A percentile compares a stretch with the other conserved stretches of the same genome.
Evolutionary conservation across 2,113 vertebrate species (phyloP).

Genomic region (Anser brachyrhynchus): DNA sequence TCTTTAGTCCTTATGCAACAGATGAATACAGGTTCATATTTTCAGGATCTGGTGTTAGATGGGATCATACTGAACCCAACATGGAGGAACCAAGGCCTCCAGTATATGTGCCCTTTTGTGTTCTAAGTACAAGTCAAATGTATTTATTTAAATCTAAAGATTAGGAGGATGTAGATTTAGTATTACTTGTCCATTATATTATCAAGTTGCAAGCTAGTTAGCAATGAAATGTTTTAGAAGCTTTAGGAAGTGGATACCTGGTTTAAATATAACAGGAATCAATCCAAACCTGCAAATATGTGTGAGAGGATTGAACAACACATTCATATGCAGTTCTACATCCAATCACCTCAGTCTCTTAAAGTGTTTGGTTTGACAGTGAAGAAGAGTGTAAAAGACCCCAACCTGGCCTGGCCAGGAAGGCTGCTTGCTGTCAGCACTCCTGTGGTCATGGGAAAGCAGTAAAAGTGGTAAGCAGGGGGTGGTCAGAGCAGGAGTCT

Average conservation of each 20-base stretch:
- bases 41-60: background rate
- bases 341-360: background rate
- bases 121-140: background rate
- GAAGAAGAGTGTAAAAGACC: background rate
- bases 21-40: background rate
- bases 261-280: background rate
- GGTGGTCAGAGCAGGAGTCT: background rate
- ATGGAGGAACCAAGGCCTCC: background rate
- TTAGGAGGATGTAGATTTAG: background rate
- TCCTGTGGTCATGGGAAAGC: background rate
- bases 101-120: background rate
- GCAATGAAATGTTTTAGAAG: background rate
- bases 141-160: background rate
- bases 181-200: background rate
- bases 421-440: background rate
- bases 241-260: background rate
- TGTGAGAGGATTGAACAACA: accelerated
- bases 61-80: background rate
- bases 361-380: background rate
- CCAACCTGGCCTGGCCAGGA: background rate
- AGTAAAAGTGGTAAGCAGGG: background rate
- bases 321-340: background rate
- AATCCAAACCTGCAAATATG: background rate
- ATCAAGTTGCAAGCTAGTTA: background rate
- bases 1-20: background rate